Conservation (phyloP, 92 coral and sea anemone genomes). For the Porites divaricata region DNA sequence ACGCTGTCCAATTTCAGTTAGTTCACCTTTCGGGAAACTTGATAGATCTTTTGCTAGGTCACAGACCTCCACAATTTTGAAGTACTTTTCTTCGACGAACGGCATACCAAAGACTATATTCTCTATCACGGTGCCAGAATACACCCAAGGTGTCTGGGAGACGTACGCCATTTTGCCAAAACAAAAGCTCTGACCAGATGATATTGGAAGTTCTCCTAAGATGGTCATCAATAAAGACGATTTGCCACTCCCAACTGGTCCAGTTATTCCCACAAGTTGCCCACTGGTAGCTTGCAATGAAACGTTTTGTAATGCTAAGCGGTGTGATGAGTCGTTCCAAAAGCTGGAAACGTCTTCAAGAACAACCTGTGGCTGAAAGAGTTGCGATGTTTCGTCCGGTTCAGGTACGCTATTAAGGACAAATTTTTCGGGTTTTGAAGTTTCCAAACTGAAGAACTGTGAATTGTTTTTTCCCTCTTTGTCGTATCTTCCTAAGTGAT, state of each 20-base stretch:
- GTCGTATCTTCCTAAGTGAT: background rate
- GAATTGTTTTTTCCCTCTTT: background rate
- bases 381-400: background rate
- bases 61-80: constrained; percentile 75
- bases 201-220: constrained; percentile 85
- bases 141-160: constrained; percentile 93
- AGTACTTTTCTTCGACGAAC: constrained; percentile 63
- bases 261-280: constrained; percentile 42
- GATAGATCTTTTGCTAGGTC: constrained; percentile 75
- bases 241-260: constrained; percentile 65
- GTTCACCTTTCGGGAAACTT: constrained; percentile 28
- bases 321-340: background rate
- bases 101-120: constrained; percentile 87
- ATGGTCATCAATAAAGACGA: constrained; percentile 88
- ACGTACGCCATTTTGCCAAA: constrained; percentile 81
- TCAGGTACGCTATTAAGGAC: background rate
- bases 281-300: constrained; percentile 9
- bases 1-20: constrained; percentile 40
- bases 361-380: background rate
- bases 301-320: constrained; percentile 7
- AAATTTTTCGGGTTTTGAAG: constrained; percentile 16
- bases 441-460: constrained; percentile 3
- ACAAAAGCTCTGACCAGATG: constrained; percentile 71
- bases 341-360: constrained; percentile 2
- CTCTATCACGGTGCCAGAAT: constrained; percentile 89